Evolutionary conservation across 2,888 invertebrate genomes (phyloP), one percentile per base, ranked within the genome.

Genomic region (Paralinhomoeus sp.): DNA sequence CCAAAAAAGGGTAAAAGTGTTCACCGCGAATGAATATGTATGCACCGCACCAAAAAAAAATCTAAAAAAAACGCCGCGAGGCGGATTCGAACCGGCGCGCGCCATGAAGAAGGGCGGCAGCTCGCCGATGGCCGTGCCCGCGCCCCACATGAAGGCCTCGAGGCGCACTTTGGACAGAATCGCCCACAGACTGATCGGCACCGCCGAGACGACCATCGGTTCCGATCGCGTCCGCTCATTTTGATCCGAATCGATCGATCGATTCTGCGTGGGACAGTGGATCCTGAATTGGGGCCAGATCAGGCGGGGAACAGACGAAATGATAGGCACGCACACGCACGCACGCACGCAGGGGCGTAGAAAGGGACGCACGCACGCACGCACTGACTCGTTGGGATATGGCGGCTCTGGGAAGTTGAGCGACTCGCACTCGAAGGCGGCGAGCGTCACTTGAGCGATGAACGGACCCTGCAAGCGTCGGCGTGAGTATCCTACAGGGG

Each of bases 101-200:
- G 97, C 97, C 89, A 99, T 91, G 67, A 99, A 99, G 71, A 97
- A 99, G 0, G 97, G 97, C 2, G 97, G 97, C 51, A 99, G 67
- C 64, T 99, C 97, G 0, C 97, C 97, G n/a, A 99, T 70, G 1
- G 97, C 97, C 0, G 97, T 99, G 3, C 97, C 72, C 27, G 66
- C 66, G 33, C 71, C 70, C 97, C 97, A 97, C 71, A 93, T 77
- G 73, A 93, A 82, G 15, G 87, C 82, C 68, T 97, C 97, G 50
- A 89, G 69, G 23, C 89, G 75, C 21, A 89, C 80, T 68, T 91
- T 91, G 31, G 79, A 74, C 80, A 93, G 85, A 51, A 93, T 89
- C 54, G 77, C 77, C 74, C 83, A 80, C 55, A 97, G 75, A 23
- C 81, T 75, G 45, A 89, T n/a, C n/a, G n/a, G n/a, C n/a, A n/a